Percentiles rank a stretch among this genome's conserved stretches.
Evolutionary conservation across 2,797 vertebrate genomes (phyloP).

Genomic region (Mormyrus hasselquistii): DNA sequence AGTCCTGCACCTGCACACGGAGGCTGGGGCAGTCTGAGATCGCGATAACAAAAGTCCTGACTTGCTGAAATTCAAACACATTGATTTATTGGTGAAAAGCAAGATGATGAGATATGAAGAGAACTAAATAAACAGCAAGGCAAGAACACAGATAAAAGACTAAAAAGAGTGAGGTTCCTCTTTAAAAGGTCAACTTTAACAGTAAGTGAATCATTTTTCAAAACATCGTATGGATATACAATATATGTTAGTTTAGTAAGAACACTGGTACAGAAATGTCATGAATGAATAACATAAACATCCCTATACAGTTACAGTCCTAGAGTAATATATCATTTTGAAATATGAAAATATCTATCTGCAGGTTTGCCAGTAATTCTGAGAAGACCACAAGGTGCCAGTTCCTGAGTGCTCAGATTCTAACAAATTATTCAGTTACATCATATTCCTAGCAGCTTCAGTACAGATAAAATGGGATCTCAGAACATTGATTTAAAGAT

Average conservation of each 20-base stretch:
- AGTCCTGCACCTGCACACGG: slow-evolving; percentile 44
- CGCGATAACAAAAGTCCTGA: background rate
- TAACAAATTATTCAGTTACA: background rate
- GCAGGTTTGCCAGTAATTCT: background rate
- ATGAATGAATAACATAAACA: background rate
- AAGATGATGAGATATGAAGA: background rate
- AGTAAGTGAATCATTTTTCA: slow-evolving; percentile 50
- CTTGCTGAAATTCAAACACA: background rate
- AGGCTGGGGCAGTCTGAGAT: slow-evolving; percentile 19
- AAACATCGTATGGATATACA: background rate
- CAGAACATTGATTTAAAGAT: background rate
- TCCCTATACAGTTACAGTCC: background rate
- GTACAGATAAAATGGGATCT: background rate
- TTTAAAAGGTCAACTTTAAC: slow-evolving; percentile 47
- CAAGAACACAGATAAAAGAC: slow-evolving; percentile 39
- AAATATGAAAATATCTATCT: background rate
- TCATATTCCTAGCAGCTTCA: background rate
- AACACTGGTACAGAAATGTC: background rate
- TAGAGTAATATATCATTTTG: background rate
- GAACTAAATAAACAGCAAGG: slow-evolving; percentile 1
- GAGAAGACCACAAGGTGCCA: background rate
- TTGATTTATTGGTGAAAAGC: slow-evolving; percentile 9
- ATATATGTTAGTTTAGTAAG: background rate
- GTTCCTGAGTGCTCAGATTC: background rate
- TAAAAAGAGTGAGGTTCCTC: slow-evolving; percentile 36